These are phyloP conservation scores for Tinamus major DNA, from an alignment of 2,797 vertebrate genomes.

Conservation along the genomic window DNA sequence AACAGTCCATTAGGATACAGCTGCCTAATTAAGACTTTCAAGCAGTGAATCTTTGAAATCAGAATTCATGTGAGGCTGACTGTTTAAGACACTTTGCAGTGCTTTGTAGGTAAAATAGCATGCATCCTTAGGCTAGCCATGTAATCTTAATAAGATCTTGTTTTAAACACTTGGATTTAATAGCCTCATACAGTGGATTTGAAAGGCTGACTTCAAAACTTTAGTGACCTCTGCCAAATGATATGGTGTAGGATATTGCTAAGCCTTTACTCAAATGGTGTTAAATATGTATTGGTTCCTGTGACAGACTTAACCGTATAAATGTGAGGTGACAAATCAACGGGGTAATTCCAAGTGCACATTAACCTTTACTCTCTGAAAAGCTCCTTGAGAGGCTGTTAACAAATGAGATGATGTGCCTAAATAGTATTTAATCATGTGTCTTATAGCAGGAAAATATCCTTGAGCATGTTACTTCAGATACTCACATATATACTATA, in stretches of 20 bases:
- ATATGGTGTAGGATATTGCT: background rate
- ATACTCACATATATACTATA: background rate
- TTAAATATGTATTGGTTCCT: slow-evolving; percentile 2
- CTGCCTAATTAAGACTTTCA: slow-evolving; percentile 28
- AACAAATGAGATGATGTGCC: background rate
- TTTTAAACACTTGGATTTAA: slow-evolving; percentile 33
- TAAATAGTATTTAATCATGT: background rate
- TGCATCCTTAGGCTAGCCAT: background rate
- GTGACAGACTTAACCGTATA: slow-evolving; percentile 5
- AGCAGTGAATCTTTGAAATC: background rate
- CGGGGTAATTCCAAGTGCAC: background rate
- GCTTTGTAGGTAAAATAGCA: slow-evolving; percentile 3
- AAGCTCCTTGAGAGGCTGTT: slow-evolving; percentile 7
- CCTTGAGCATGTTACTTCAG: background rate
- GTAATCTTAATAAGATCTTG: slow-evolving; percentile 52
- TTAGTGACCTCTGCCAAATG: background rate
- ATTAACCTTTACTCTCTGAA: slow-evolving; percentile 18
- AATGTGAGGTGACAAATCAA: background rate
- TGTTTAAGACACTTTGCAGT: background rate
- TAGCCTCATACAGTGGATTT: background rate
- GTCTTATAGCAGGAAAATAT: background rate
- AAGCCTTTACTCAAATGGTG: slow-evolving; percentile 14
- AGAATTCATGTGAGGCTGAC: background rate
- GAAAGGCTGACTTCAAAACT: slow-evolving; percentile 27
- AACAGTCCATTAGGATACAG: background rate